These are phyloP conservation scores for Propsilocerus akamusi DNA, from an alignment of 1,140 invertebrate species.

Conservation along the genomic window DNA sequence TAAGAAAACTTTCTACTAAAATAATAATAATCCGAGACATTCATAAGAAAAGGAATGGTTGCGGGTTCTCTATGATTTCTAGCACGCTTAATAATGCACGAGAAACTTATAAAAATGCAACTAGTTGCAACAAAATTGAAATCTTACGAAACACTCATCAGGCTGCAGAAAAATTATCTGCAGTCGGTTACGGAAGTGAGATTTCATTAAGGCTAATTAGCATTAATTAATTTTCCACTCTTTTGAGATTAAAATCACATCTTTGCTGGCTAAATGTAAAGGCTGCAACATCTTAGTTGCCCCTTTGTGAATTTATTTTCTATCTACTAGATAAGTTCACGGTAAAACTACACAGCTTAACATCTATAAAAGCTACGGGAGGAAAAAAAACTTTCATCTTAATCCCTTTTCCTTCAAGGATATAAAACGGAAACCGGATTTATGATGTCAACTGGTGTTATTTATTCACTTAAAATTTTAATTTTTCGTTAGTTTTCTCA, in stretches of 20 bases:
- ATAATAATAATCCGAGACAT: too few species aligned
- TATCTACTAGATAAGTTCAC: too few species aligned
- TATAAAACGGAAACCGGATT: background rate
- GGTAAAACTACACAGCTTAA: too few species aligned
- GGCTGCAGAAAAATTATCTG: background rate
- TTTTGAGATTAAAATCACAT: background rate
- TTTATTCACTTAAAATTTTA: slow-evolving; percentile 3
- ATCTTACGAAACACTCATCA: background rate
- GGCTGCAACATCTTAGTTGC: too few species aligned
- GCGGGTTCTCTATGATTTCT: too few species aligned
- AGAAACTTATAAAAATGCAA: too few species aligned
- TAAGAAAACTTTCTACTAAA: too few species aligned
- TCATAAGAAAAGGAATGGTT: too few species aligned
- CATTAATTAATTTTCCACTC: slow-evolving; percentile 3
- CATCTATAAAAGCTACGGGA: too few species aligned
- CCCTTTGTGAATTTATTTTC: too few species aligned
- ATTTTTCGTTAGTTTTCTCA: background rate
- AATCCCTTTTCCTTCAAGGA: background rate
- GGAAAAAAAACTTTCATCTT: slow-evolving; percentile 1
- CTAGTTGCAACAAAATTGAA: background rate
- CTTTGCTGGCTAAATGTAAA: too few species aligned
- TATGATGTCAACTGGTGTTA: slow-evolving; percentile 1
- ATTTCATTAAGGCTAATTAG: slow-evolving; percentile 2
- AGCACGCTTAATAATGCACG: too few species aligned
- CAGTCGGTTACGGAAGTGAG: background rate